Evolutionary conservation across 2,888 invertebrate genomes (phyloP), one percentile per base, ranked within the genome.

Genomic region (Sylvicola fuscatus): DNA sequence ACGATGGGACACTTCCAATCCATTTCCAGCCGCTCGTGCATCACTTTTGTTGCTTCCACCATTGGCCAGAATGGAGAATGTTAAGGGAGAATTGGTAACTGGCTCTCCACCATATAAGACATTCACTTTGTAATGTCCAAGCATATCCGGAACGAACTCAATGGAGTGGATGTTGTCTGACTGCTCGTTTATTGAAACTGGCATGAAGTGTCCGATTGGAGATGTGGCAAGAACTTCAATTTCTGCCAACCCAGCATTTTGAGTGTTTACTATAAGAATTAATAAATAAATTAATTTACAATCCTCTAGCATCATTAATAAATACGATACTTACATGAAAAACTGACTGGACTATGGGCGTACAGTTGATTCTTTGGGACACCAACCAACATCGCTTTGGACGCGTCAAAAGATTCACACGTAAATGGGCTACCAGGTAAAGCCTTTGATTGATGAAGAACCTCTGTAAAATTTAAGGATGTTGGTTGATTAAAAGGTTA

Each of bases 391-490:
- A 73, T 68, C 1, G 92, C 80, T 58, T 77, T 76, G 47, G 74
- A 75, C 1, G 86, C 73, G 56, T 95, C 92, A 52, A 79, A 92
- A 0, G 89, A 82, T 51, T 90, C 83, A 51, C 95, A 92, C 37
- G 75, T 78, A 58, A 84, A 97, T 1, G 97, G 97, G 46, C 90
- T 92, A 35, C 93, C 93, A 8, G 76, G 70, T 27, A 97, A 75
- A 8, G 87, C 80, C 48, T 90, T 84, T 1, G 87, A 82, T 42
- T 84, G 75, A 54, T 87, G 84, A 27, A 87, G 62, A 3, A 93
- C 90, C 61, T 93, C 92, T 62, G 86, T 53, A 54, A 55, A 49
- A 40, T 33, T 13, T 13, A 29, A 29, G 4, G 4, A 4, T 8
- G 11, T 13, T 29, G 6, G n/a, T 13, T 13, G 7, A 34, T 17